Conservation (phyloP, 2,797 vertebrate genomes). For the Epinephelus coioides region DNA sequence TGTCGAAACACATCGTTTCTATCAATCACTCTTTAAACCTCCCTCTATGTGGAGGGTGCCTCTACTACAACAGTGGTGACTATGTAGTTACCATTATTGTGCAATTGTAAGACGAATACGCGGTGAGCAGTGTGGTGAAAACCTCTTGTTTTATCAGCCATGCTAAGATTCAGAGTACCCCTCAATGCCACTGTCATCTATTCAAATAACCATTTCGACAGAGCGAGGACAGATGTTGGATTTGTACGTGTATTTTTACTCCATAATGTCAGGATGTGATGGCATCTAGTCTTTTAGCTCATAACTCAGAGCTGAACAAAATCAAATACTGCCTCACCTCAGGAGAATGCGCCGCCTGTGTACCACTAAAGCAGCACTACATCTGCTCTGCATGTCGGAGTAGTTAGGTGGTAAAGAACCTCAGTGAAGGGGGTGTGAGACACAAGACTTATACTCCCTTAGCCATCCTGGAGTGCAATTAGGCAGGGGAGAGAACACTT, state of each 20-base stretch:
- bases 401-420: constrained; percentile 31
- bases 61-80: constrained; percentile 15
- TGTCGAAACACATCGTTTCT: neutral
- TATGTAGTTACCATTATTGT: neutral
- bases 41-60: neutral
- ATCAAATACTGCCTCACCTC: constrained; percentile 12
- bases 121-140: constrained; percentile 1
- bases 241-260: constrained; percentile 1
- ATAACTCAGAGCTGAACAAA: constrained; percentile 23
- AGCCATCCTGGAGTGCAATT: constrained; percentile 19
- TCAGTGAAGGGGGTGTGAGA: constrained; percentile 26
- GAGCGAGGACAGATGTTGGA: neutral
- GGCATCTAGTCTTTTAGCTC: neutral
- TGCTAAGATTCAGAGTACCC: constrained; percentile 9
- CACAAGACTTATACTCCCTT: constrained; percentile 22
- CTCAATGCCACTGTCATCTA: constrained; percentile 12
- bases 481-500: constrained; percentile 14
- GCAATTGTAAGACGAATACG: constrained; percentile 12
- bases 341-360: constrained; percentile 20
- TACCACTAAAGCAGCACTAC: constrained; percentile 28
- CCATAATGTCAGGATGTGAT: constrained; percentile 2
- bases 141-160: constrained; percentile 31
- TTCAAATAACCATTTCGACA: constrained; percentile 14
- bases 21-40: constrained; percentile 19
- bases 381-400: constrained; percentile 57